Evolutionary conservation across 2,113 vertebrate genomes (phyloP), one percentile per base, ranked within the genome.

Genomic region (Zonotrichia leucophrys): DNA sequence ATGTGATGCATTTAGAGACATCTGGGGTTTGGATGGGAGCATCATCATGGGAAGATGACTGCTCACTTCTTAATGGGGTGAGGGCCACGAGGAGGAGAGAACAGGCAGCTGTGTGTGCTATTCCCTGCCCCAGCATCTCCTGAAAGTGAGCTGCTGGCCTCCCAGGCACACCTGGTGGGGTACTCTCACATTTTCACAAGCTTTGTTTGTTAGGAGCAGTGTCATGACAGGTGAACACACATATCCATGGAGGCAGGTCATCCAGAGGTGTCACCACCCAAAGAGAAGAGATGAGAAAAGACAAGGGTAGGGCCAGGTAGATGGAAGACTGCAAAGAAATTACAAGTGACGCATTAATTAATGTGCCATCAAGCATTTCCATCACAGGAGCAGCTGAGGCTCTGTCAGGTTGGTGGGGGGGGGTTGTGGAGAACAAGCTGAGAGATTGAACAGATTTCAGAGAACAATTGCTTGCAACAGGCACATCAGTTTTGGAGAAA

Each of bases 111-210:
- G 9, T 2, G 1, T 8, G 25, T 59, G 39, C 35, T 59, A 1
- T 37, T 56, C 58, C 30, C 11, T 69, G 63, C 49, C 55, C 53
- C 59, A 66, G 27, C n/a, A 56, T 4, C 72, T 23, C 3, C 41
- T 42, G 44, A 10, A 39, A 17, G 33, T 1, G 33, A 74, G 85
- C 39, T 55, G 52, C 7, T 9, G 22, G 16, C 0, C 2, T 11
- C 8, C 14, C 2, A 7, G 47, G 9, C 77, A 63, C 56, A 15
- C 1, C 2, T 6, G 33, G 11, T 5, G 16, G 23, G 31, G 4
- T 68, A 8, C 58, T 67, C 30, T 39, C 10, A 3, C 9, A 41
- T 35, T 79, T 42, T 31, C 42, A 42, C 2, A 17, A 35, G 46
- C 8, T 82, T 15, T 78, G 13, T 16, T 84, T 39, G 6, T 15